Conservation (phyloP, 53 echinoderm and acorn worm species). For the Arbacia lixula region DNA sequence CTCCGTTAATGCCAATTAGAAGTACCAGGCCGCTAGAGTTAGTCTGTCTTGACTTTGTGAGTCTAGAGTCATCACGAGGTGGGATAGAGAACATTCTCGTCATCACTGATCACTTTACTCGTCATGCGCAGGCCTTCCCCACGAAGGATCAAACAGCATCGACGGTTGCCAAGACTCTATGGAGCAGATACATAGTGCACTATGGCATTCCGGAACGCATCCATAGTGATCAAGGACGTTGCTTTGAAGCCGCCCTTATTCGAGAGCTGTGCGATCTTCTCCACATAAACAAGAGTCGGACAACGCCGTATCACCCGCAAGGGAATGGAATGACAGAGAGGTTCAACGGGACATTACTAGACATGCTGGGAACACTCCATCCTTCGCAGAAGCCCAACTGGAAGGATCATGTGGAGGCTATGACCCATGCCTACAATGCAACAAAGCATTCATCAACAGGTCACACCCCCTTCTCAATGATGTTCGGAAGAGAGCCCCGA, state of each 20-base stretch:
- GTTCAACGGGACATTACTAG: conserved; percentile 49
- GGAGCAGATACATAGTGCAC: conserved; percentile 52
- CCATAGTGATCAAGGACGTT: conserved; percentile 63
- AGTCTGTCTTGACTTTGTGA: too few species aligned
- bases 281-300: conserved; percentile 45
- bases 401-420: conserved; percentile 49
- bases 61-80: too few species aligned
- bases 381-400: conserved; percentile 15
- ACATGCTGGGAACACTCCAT: conserved; percentile 42
- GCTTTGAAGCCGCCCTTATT: conserved; percentile 55
- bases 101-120: conserved; percentile 64
- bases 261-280: conserved; percentile 53
- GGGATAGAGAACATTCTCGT: conserved; percentile 48
- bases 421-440: conserved; percentile 51
- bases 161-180: conserved; percentile 49
- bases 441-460: conserved; percentile 57
- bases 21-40: too few species aligned
- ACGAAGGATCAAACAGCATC: conserved; percentile 62
- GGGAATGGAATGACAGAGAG: conserved; percentile 50
- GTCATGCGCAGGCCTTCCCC: conserved; percentile 66
- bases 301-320: conserved; percentile 58
- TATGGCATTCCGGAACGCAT: conserved; percentile 60
- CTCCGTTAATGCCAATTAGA: too few species aligned
- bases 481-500: conserved; percentile 39
- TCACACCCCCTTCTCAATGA: conserved; percentile 30